These are phyloP conservation scores for Macrochelys suwanniensis DNA, from an alignment of 2,797 vertebrate genomes.

Conservation along the genomic window DNA sequence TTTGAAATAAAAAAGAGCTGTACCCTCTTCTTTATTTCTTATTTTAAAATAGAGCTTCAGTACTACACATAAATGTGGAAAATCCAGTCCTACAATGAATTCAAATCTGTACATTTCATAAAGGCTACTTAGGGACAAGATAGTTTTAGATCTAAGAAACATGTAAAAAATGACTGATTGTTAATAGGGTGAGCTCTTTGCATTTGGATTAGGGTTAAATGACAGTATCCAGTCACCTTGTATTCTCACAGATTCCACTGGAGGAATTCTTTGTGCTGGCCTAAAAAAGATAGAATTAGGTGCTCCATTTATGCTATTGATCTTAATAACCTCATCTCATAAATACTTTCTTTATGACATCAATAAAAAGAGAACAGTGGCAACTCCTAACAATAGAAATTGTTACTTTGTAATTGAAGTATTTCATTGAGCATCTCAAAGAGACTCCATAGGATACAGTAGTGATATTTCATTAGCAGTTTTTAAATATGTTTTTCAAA, in stretches of 20 bases:
- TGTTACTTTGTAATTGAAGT: constrained; percentile 75
- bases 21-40: constrained; percentile 23
- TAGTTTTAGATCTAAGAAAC: constrained; percentile 79
- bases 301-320: constrained; percentile 80
- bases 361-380: constrained; percentile 78
- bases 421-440: constrained; percentile 69
- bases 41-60: constrained; percentile 22
- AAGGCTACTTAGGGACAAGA: constrained; percentile 77
- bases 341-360: constrained; percentile 82
- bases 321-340: constrained; percentile 82
- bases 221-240: constrained; percentile 77
- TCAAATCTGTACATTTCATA: constrained; percentile 61
- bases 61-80: constrained; percentile 47
- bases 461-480: constrained; percentile 58
- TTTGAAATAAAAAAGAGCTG: constrained; percentile 30
- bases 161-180: constrained; percentile 75
- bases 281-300: constrained; percentile 80
- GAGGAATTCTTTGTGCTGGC: constrained; percentile 72
- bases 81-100: constrained; percentile 59
- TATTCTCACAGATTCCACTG: constrained; percentile 64
- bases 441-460: constrained; percentile 56
- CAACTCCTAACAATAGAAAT: constrained; percentile 76
- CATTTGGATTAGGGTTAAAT: constrained; percentile 82
- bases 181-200: constrained; percentile 80
- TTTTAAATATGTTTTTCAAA: constrained; percentile 58